Percentiles rank a stretch among this genome's conserved stretches.
phyloP scores from a whole-genome alignment of 2,113 vertebrate species.

The Grantiella picta region DNA sequence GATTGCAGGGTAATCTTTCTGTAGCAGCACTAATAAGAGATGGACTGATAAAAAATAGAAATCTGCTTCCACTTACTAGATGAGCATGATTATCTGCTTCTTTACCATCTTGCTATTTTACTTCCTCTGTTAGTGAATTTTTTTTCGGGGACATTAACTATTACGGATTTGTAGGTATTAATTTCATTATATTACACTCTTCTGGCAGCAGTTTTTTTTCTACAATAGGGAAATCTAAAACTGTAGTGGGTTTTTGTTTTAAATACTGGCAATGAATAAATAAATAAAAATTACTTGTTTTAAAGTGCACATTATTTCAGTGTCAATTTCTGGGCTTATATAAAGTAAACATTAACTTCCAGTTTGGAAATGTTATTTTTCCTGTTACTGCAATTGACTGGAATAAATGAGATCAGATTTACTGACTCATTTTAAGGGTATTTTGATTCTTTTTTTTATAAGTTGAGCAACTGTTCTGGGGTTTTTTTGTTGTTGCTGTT shows the following conservation, averaged over 20 bases:
- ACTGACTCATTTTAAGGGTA: not conserved
- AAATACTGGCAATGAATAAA: not conserved
- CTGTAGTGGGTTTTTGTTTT: not conserved
- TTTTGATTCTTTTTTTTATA: not conserved
- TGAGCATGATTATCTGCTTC: not conserved
- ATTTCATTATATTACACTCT: not conserved
- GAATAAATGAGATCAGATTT: not conserved
- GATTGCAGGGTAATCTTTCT: not conserved
- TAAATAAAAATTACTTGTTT: not conserved
- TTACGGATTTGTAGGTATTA: not conserved
- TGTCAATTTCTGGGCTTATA: not conserved
- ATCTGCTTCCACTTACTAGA: not conserved
- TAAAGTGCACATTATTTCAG: not conserved
- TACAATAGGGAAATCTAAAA: not conserved
- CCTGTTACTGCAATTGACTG: not conserved
- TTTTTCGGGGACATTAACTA: not conserved
- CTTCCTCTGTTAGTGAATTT: not conserved
- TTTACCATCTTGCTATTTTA: not conserved
- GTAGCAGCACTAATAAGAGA: not conserved
- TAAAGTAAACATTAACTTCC: not conserved
- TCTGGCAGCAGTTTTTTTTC: not conserved
- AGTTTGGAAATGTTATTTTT: not conserved
- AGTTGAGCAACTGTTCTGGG: not conserved
- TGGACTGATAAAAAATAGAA: not conserved
- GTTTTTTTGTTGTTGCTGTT: not conserved